Evolutionary conservation across 2,797 vertebrate genomes (phyloP).

Genomic region (Diglossa cyanea): DNA sequence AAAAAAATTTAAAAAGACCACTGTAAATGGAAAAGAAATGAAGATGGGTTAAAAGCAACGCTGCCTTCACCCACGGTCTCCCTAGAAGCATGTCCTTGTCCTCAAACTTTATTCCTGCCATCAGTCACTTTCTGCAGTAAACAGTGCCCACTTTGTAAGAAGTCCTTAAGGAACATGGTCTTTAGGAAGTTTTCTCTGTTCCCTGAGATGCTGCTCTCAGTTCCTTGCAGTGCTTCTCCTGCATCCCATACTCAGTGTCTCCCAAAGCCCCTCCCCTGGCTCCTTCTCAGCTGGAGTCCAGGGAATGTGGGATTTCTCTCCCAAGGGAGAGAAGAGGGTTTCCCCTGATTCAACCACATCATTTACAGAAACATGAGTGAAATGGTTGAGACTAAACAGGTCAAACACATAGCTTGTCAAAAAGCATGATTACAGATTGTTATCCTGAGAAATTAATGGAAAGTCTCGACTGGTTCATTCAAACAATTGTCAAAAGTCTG

Average conservation of each 20-base stretch:
- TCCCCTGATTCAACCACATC: background rate
- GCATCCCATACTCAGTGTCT: background rate
- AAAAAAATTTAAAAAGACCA: background rate
- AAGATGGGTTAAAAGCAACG: background rate
- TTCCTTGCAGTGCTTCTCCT: background rate
- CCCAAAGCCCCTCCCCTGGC: background rate
- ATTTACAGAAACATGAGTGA: background rate
- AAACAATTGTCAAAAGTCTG: background rate
- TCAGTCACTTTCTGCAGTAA: background rate
- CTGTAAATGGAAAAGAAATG: background rate
- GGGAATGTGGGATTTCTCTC: background rate
- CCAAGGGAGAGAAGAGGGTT: too few species aligned
- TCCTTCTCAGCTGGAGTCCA: background rate
- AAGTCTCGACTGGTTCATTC: background rate
- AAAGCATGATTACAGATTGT: background rate
- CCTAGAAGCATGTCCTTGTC: background rate
- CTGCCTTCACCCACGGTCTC: background rate
- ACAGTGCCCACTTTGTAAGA: background rate
- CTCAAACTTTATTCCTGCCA: background rate
- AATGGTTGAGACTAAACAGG: background rate
- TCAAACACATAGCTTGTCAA: background rate
- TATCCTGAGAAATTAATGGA: background rate
- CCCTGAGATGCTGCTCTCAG: fast-evolving
- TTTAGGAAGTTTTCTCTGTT: background rate
- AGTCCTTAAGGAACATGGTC: fast-evolving